Evolutionary conservation across 2,797 vertebrate genomes (phyloP), one percentile per base, ranked within the genome.

Genomic region (Sorex maritimensis): DNA sequence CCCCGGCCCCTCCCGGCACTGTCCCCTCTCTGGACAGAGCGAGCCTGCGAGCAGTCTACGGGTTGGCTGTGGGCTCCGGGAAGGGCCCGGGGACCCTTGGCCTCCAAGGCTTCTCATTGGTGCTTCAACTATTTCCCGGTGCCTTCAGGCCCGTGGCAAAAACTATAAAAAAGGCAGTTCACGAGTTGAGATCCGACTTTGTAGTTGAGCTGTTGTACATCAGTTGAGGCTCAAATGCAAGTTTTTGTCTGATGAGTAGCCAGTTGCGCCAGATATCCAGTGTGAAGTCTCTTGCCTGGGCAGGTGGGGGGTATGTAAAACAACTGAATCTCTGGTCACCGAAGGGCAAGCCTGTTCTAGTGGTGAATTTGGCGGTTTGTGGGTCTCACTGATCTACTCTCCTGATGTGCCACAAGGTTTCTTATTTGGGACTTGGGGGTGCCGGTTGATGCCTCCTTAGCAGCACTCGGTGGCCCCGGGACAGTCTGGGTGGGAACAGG

Each of bases 171-270:
- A 86, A 73, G 72, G 61, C 75, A 30, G 9, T 34, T 91, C 81
- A 67, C 38, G 61, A 88, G 93, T 87, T 17, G 55, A 86, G 41
- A 4, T 30, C 87, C 71, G 72, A 58, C 52, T 96, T 69, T 95
- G n/a, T 67, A 11, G 69, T 85, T 69, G 80, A 88, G 26, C 44
- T 44, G 63, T 46, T 73, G 15, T 52, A 23, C 49, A 63, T 14
- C 77, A 46, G 73, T 19, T 80, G 55, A 77, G 58, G 9, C 46
- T 58, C 6, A 30, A 26, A 5, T 49, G 15, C 44, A 55, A 49
- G 24, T 46, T 72, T 91, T 61, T 49, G 38, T 78, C 55, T 81
- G 52, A 69, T 69, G 34, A 75, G 52, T 49, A 74, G 19, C 34
- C 6, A 34, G 68, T 58, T 30, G 49, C 52, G 75, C 5, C 17